Percentiles rank a stretch among this genome's conserved stretches.
Evolutionary conservation across 2,888 invertebrate genomes (phyloP).

Genomic region (Drosophila limbata): DNA sequence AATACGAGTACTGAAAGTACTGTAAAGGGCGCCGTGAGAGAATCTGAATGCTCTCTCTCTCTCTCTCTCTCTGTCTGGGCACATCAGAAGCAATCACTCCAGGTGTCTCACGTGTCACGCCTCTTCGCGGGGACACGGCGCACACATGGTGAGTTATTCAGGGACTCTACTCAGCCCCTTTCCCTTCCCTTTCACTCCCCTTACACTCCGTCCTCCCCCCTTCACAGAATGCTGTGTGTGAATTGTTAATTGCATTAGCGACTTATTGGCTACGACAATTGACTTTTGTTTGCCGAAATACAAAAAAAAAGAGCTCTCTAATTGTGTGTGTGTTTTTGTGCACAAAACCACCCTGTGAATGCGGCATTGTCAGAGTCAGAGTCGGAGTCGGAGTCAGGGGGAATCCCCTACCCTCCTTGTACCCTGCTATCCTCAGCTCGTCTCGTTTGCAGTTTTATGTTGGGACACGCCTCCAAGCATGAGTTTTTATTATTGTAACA

Average conservation of each 20-base stretch:
- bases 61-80: too few species aligned
- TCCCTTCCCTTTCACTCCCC: background rate
- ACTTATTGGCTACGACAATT: constrained; percentile 75
- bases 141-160: constrained; percentile 76
- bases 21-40: constrained; percentile 16
- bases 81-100: constrained; percentile 81
- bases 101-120: constrained; percentile 84
- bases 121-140: constrained; percentile 53
- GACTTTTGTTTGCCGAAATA: constrained; percentile 66
- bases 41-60: background rate
- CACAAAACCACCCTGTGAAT: constrained; percentile 48
- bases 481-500: constrained; percentile 80
- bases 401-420: constrained; percentile 6
- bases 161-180: constrained; percentile 17
- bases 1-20: constrained; percentile 29
- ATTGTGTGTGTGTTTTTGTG: constrained; percentile 48
- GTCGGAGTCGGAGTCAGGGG: constrained; percentile 10
- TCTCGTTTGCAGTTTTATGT: constrained; percentile 78
- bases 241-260: constrained; percentile 79
- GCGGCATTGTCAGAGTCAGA: background rate
- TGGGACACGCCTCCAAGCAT: constrained; percentile 83
- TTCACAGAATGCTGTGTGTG: constrained; percentile 47
- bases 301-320: constrained; percentile 40
- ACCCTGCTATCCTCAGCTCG: constrained; percentile 38
- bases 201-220: constrained; percentile 1